Evolutionary conservation across 2,888 invertebrate genomes (phyloP), one percentile per base, ranked within the genome.

Genomic region (Baccha elongata): DNA sequence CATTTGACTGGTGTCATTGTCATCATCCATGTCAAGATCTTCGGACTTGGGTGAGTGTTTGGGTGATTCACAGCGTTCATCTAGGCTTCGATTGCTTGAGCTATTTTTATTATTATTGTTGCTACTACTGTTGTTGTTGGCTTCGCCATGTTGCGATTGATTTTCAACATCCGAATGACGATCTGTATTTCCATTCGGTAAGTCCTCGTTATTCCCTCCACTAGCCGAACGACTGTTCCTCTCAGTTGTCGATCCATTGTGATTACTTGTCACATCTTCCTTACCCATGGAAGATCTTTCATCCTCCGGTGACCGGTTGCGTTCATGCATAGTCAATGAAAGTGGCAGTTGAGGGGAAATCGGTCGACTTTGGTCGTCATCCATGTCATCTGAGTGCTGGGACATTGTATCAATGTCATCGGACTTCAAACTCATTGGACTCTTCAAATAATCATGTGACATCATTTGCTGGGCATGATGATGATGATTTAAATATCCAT

Each of bases 301-400:
- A 0, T 87, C 88, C 2, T 86, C 87, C 0, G 89, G 88, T 0
- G 89, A 88, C 52, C 91, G 88, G 84, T 91, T 88, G 1, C 91
- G 88, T 79, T 91, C 91, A 55, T 91, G 91, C 48, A 94, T 95
- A 48, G 94, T 95, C 80, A 95, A 89, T 1, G 95, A 95, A 2
- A 95, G 91, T 17, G 95, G 95, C 46, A 93, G 92, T 53, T 95
- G 95, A 85, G 94, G 93, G 10, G 95, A 95, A 86, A 93, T 94
- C 6, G 94, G 92, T 71, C 94, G 92, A 52, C 89, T 89, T 8
- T 93, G 93, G 85, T 95, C 95, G 78, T 95, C 95, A 84, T 90
- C 90, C 87, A 90, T 87, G 88, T 96, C 96, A 17, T 95, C 88
- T 91, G 90, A 90, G 91, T 94, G 89, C 93, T 95, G 91, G 91